Base-by-base conservation (phyloP, 2,113 vertebrate species). In the Aleadryas rufinucha region DNA sequence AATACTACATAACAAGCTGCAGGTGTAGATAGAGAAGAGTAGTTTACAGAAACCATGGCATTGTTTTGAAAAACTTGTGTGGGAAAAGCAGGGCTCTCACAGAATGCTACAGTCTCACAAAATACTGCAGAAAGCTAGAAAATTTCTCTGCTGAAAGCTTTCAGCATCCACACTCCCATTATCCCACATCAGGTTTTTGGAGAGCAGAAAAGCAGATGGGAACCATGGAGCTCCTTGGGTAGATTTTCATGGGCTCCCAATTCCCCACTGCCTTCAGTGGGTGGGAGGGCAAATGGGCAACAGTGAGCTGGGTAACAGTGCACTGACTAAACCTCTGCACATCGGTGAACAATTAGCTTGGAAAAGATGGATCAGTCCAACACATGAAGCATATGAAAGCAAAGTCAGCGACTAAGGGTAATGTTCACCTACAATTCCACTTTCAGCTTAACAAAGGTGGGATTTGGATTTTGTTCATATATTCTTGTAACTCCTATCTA, bases 401-500 rank as follows among this genome's bases (percentile, higher is more conserved):
- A 70, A 71, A 84, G 54, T 63, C 63, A 86, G 84, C 96, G 65
- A 63, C 71, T 70, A 82, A 94, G 74, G 66, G 59, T 80, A 76
- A 65, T 12, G 16, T 66, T 47, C 50, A 57, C 16, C 35, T 77
- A 49, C 16, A 91, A 61, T 80, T 85, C 79, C 17, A 45, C 76
- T 95, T 87, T 82, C 93, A 90, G 86, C 86, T 95, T 93, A 45
- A 45, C 54, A 88, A 69, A 57, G 12, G 44, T 68, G 52, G 30
- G 16, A 33, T 52, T 87, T 94, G 64, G 60, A 75, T 97, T 96
- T 78, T 93, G 70, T 88, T 94, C 42, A 23, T 49, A n/a, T 85
- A 45, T 93, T 95, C 89, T 71, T 84, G 76, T 89, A 95, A 79
- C 74, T 95, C 50, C 61, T 89, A 72, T 84, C 92, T 96, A 4